These are phyloP conservation scores for Armadillidium nasatum DNA, from an alignment of 1,140 invertebrate genomes.

Conservation along the genomic window DNA sequence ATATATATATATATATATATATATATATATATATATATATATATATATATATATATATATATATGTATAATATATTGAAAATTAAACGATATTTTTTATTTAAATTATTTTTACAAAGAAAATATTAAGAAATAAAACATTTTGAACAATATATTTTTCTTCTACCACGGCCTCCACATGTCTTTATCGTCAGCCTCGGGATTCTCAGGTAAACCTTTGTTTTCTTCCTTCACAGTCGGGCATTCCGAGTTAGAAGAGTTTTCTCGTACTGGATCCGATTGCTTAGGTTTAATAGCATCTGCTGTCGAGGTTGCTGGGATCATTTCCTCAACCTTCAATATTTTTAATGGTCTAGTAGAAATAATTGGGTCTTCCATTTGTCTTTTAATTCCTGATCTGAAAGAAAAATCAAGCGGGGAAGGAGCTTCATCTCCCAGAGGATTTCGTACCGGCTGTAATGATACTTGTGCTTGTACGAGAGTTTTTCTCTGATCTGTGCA, in stretches of 20 bases:
- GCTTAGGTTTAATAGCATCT: no score
- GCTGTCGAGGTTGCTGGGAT: neutral
- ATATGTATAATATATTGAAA: no score
- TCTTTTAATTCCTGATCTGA: neutral
- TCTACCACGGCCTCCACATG: neutral
- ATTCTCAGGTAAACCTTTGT: neutral
- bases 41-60: no score
- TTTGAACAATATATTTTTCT: no score
- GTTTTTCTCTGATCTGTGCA: constrained; percentile 29
- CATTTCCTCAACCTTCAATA: neutral
- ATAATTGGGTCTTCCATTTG: neutral
- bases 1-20: no score
- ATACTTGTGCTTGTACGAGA: constrained; percentile 33
- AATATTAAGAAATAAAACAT: no score
- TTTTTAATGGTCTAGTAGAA: neutral
- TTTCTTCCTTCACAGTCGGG: neutral
- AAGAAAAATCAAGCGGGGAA: constrained; percentile 28
- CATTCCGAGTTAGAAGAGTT: no score
- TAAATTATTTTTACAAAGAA: no score
- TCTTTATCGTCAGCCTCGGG: neutral
- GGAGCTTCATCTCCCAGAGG: constrained; percentile 18
- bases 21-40: no score
- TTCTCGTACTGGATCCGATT: no score
- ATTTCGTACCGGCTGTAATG: constrained; percentile 29
- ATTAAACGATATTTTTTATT: no score